Evolutionary conservation across 2,113 vertebrate genomes (phyloP), one percentile per base, ranked within the genome.

Genomic region (Lycocorax pyrrhopterus): DNA sequence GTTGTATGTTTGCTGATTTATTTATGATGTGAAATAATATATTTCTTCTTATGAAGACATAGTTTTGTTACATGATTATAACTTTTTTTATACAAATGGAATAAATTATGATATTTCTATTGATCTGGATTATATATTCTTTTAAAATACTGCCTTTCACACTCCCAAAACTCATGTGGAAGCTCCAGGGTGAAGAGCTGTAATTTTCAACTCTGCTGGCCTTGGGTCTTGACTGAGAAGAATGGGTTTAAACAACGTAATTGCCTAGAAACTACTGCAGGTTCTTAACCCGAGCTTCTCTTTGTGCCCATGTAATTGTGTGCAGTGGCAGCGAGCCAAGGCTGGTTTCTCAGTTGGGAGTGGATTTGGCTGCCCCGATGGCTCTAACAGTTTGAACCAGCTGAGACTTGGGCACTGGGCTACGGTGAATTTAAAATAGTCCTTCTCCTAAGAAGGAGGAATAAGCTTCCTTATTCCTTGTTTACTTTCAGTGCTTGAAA

Each of bases 21-120:
- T 98, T 98, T 98, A 98, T 98, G 96, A 98, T 96, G 97, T 96
- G 96, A 98, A 98, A 98, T 98, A 98, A 98, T 98, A 98, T 98
- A 98, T 98, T 98, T 98, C 97, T 98, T 98, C 98, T 97, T 98
- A 94, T 67, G 75, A 98, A 98, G 97, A 97, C 84, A 68, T 97
- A 96, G 86, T 98, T 98, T 98, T 98, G 97, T 97, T 98, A 98
- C 88, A 37, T 96, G 96, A 98, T 93, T 96, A 98, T 97, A 94
- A 97, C 96, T 96, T 98, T 97, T 98, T 98, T 98, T 98, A 98
- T 98, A 98, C 97, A 68, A 96, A 89, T 12, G 77, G 97, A 98
- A 98, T 98, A 98, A 98, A 98, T 98, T 98, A 98, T 98, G 98
- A 52, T 90, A 89, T 98, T 98, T 98, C 97, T 98, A 98, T 88